Evolutionary conservation across 2,888 invertebrate species (phyloP).

Genomic region (Koerneria pararmatus): DNA sequence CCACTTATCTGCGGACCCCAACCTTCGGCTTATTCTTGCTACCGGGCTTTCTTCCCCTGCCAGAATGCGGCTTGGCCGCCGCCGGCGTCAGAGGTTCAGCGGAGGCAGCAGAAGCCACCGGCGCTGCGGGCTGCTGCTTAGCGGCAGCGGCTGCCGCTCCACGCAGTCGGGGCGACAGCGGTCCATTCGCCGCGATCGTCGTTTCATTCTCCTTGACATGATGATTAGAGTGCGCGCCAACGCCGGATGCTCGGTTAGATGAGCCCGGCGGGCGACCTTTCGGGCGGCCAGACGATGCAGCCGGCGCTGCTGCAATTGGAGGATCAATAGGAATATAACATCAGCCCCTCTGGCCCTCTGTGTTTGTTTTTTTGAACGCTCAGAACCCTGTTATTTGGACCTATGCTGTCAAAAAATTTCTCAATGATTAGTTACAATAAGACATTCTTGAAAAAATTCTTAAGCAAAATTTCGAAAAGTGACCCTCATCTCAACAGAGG

Average conservation of each 20-base stretch:
- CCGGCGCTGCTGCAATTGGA: no score
- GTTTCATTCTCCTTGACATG: no score
- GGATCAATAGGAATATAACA: no score
- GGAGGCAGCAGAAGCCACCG: constrained; percentile 1
- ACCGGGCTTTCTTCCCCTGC: constrained; percentile 52
- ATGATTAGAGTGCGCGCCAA: constrained; percentile 11
- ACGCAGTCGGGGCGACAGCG: constrained; percentile 6
- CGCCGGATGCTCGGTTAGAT: constrained; percentile 17
- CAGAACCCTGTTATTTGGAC: no score
- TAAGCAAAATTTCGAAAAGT: no score
- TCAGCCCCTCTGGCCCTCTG: no score
- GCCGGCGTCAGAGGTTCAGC: neutral
- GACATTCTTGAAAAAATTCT: no score
- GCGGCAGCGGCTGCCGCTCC: neutral
- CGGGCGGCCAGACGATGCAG: no score
- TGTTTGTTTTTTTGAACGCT: no score
- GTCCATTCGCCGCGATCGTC: constrained; percentile 12
- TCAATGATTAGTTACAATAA: no score
- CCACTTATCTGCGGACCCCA: neutral
- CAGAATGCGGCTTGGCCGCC: constrained; percentile 28
- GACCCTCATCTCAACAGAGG: no score
- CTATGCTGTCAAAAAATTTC: no score
- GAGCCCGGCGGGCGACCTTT: constrained; percentile 14
- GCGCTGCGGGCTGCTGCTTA: constrained; percentile 16
- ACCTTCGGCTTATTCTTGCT: constrained; percentile 56